phyloP scores from a whole-genome alignment of 2,888 invertebrate species.

The Andrena flavipes region DNA sequence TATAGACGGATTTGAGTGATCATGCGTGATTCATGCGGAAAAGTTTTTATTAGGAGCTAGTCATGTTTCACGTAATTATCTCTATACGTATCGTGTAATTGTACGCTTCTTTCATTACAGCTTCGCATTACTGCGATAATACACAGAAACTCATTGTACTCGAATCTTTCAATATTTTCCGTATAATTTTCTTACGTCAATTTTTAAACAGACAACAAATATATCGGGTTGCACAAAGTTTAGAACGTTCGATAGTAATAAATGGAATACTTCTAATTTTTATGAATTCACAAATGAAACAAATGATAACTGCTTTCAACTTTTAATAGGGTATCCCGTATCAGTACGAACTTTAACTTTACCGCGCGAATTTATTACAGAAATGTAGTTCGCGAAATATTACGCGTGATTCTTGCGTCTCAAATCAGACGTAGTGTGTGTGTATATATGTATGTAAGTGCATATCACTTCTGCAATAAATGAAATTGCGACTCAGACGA shows the following conservation, averaged over 20 bases:
- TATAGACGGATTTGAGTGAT: neutral
- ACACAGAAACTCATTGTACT: neutral
- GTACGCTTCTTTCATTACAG: neutral
- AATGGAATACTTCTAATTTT: neutral
- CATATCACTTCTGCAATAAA: neutral
- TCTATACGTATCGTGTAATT: slow-evolving; percentile 5
- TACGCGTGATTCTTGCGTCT: neutral
- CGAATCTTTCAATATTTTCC: neutral
- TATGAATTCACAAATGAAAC: neutral
- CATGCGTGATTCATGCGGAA: slow-evolving; percentile 1
- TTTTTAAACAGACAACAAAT: neutral
- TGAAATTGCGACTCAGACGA: neutral
- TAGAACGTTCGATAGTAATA: too few relatives aligned
- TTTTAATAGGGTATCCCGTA: neutral
- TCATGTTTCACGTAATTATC: slow-evolving; percentile 14
- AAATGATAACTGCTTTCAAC: neutral
- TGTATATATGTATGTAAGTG: neutral
- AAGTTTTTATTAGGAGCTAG: slow-evolving; percentile 10
- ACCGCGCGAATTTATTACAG: slow-evolving; percentile 12
- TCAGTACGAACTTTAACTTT: slow-evolving; percentile 15
- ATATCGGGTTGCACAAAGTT: too few relatives aligned
- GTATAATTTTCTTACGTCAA: neutral
- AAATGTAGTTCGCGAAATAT: neutral
- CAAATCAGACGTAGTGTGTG: neutral
- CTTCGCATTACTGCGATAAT: neutral